Evolutionary conservation across 37 sponge, comb jelly and placozoan genomes (phyloP).

Genomic region (Halisarca cf. caerulea): DNA sequence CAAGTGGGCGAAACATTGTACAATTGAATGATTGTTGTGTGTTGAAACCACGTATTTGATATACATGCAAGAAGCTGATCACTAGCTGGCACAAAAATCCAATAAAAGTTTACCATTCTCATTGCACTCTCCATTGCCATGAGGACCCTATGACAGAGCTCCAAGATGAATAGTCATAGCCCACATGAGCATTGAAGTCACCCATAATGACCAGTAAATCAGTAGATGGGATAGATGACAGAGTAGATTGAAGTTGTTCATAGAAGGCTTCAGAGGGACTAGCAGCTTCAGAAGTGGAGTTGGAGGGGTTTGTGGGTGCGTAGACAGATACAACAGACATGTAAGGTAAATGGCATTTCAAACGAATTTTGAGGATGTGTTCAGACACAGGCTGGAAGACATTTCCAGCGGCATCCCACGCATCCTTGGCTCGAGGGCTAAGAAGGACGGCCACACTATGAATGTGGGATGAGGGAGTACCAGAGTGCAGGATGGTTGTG

Average conservation of each 20-base stretch:
- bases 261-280: conserved; percentile 18
- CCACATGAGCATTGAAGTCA: conserved; percentile 33
- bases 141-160: conserved; percentile 18
- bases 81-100: conserved; percentile 25
- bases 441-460: conserved; percentile 8
- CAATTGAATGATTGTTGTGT: background rate
- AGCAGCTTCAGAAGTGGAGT: conserved; percentile 20
- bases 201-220: conserved; percentile 12
- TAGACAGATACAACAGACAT: background rate
- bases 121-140: conserved; percentile 16
- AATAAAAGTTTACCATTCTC: conserved; percentile 9
- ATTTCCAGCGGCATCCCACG: conserved; percentile 6
- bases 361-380: background rate
- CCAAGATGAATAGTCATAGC: conserved; percentile 14
- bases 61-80: background rate
- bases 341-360: conserved; percentile 2
- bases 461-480: background rate
- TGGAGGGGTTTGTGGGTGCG: conserved; percentile 12
- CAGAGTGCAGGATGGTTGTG: conserved; percentile 13
- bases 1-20: no score
- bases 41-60: conserved; percentile 28
- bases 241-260: conserved; percentile 21
- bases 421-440: conserved; percentile 3
- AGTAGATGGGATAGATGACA: conserved; percentile 19
- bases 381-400: conserved; percentile 1